phyloP scores from a whole-genome alignment of 2,797 vertebrate species.

The Hipposideros larvatus region DNA sequence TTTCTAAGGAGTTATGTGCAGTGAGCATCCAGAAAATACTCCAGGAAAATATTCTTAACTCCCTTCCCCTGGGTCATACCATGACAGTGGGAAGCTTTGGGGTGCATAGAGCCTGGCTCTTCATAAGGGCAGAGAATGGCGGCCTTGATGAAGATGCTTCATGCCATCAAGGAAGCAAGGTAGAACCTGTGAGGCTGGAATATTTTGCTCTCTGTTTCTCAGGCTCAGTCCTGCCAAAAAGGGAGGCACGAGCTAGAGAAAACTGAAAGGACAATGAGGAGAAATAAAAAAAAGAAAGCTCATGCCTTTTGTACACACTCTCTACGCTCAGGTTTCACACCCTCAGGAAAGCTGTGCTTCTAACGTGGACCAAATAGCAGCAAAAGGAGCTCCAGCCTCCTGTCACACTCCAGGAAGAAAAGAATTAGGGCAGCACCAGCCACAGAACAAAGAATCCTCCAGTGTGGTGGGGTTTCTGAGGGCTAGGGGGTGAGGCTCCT shows the following conservation, averaged over 20 bases:
- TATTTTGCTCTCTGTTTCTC: background rate
- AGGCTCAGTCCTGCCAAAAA: background rate
- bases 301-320: background rate
- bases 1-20: background rate
- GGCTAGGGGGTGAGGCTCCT: background rate
- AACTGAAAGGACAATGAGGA: conserved; percentile 48
- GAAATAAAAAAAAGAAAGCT: conserved; percentile 19
- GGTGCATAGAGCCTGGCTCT: background rate
- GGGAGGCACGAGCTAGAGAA: background rate
- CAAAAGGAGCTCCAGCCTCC: conserved; percentile 38
- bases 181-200: background rate
- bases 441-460: background rate
- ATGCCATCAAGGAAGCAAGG: background rate
- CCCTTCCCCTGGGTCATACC: background rate
- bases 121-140: background rate
- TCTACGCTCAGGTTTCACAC: conserved; percentile 53
- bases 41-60: background rate
- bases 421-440: conserved; percentile 54
- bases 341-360: conserved; percentile 64
- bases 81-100: background rate
- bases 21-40: conserved; percentile 31
- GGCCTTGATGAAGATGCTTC: background rate
- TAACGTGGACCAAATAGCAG: conserved; percentile 42
- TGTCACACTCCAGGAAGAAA: conserved; percentile 38
- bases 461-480: background rate